phyloP scores from a whole-genome alignment of 2,797 vertebrate species.

The Gallinago stenura region DNA sequence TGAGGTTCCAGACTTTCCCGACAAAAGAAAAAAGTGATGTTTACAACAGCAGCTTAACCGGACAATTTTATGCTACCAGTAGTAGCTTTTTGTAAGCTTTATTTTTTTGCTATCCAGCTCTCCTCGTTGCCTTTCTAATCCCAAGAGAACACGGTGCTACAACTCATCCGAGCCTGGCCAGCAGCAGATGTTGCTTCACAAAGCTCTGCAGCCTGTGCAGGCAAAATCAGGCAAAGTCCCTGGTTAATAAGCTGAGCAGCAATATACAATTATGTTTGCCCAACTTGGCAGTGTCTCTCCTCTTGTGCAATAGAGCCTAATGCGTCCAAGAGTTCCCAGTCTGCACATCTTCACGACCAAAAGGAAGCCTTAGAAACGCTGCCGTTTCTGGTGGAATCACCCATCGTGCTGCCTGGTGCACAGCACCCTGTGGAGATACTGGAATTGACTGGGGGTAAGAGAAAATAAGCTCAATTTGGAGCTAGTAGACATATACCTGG shows the following conservation, averaged over 20 bases:
- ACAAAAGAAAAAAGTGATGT: neutral
- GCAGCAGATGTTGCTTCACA: neutral
- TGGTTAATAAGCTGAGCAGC: conserved; percentile 25
- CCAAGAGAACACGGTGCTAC: neutral
- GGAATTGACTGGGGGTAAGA: neutral
- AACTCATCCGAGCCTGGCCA: neutral
- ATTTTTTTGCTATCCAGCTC: neutral
- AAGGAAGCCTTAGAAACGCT: neutral
- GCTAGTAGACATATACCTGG: neutral
- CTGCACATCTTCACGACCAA: neutral
- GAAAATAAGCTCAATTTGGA: neutral
- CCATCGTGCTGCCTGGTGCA: fast-evolving
- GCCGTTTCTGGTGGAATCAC: neutral
- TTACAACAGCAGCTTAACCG: neutral
- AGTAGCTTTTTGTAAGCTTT: neutral
- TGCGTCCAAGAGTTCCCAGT: conserved; percentile 5
- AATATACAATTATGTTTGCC: conserved; percentile 31
- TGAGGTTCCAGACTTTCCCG: neutral
- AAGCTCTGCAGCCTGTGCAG: conserved; percentile 46
- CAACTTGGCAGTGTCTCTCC: conserved; percentile 39
- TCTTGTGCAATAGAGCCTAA: conserved; percentile 46
- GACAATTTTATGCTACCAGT: neutral
- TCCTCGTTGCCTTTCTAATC: neutral
- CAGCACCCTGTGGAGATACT: neutral
- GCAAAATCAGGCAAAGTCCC: conserved; percentile 6